Evolutionary conservation across 1,140 invertebrate genomes (phyloP).

Genomic region (Anastatus disparis): DNA sequence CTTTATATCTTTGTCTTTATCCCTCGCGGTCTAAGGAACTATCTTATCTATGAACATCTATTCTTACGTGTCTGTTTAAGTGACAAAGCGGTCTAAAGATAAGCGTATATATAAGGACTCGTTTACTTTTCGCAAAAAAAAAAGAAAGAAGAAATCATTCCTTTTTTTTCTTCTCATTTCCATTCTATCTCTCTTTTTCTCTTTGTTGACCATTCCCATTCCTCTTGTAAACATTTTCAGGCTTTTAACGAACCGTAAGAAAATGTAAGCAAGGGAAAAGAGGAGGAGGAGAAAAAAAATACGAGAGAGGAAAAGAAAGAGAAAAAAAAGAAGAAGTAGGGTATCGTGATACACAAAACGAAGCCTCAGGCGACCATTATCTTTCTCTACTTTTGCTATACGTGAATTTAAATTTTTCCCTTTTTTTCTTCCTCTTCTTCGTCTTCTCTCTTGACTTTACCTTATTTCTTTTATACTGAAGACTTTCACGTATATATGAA

Average conservation of each 20-base stretch:
- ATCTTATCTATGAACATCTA: slow-evolving; percentile 8
- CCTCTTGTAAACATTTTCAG: background rate
- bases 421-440: background rate
- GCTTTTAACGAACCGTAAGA: background rate
- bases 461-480: no score
- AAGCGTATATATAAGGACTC: background rate
- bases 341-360: slow-evolving; percentile 10
- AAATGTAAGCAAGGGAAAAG: background rate
- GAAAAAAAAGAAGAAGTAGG: background rate
- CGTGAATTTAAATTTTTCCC: background rate
- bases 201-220: background rate
- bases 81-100: slow-evolving; percentile 16
- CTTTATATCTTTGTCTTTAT: background rate
- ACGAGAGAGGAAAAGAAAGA: background rate
- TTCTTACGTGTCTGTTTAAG: background rate
- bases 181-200: background rate
- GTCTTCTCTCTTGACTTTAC: background rate
- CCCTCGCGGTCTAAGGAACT: background rate
- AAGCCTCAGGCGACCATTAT: slow-evolving; percentile 38
- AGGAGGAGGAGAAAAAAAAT: background rate
- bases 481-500: no score
- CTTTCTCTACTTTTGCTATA: slow-evolving; percentile 17
- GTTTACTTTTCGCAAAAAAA: no score
- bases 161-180: background rate
- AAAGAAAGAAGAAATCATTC: no score